A percentile compares a stretch with the other conserved stretches of the same genome.
Conservation (phyloP, 37 sponge, comb jelly and placozoan species). For the Agelas oroides region DNA sequence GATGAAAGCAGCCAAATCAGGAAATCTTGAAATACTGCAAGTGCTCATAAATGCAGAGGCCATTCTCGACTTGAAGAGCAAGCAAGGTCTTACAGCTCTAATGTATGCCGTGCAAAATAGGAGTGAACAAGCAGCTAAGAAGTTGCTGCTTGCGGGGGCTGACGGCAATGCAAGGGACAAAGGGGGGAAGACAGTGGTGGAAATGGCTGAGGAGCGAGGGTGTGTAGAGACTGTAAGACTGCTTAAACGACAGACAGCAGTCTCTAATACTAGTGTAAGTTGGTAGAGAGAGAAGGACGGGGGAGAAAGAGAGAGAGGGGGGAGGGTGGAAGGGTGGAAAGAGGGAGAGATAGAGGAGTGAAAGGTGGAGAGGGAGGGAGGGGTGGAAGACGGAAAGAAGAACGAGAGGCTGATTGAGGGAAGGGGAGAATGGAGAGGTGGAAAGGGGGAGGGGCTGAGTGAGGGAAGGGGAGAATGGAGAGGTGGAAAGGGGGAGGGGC, state of each 20-base stretch:
- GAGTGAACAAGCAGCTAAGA: background rate
- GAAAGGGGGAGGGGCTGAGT: too few relatives aligned
- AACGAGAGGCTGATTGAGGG: too few relatives aligned
- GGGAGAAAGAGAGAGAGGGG: too few relatives aligned
- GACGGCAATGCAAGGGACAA: background rate
- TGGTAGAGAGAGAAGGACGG: too few relatives aligned
- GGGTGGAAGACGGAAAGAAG: too few relatives aligned
- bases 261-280: background rate
- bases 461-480: too few relatives aligned
- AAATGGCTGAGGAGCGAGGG: background rate
- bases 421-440: too few relatives aligned
- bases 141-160: slow-evolving; percentile 2
- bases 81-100: background rate
- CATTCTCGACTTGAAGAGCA: slow-evolving; percentile 39
- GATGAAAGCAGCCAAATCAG: slow-evolving; percentile 17
- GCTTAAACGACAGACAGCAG: background rate
- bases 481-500: too few relatives aligned
- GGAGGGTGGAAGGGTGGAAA: too few relatives aligned
- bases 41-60: slow-evolving; percentile 20
- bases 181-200: background rate
- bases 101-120: background rate
- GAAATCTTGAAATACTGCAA: slow-evolving; percentile 19
- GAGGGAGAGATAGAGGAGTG: too few relatives aligned
- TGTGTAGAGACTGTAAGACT: background rate
- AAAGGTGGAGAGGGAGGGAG: too few relatives aligned